A percentile compares a stretch with the other conserved stretches of the same genome.
These are phyloP conservation scores for Excalfactoria chinensis DNA, from an alignment of 2,113 vertebrate genomes.

Conservation along the genomic window DNA sequence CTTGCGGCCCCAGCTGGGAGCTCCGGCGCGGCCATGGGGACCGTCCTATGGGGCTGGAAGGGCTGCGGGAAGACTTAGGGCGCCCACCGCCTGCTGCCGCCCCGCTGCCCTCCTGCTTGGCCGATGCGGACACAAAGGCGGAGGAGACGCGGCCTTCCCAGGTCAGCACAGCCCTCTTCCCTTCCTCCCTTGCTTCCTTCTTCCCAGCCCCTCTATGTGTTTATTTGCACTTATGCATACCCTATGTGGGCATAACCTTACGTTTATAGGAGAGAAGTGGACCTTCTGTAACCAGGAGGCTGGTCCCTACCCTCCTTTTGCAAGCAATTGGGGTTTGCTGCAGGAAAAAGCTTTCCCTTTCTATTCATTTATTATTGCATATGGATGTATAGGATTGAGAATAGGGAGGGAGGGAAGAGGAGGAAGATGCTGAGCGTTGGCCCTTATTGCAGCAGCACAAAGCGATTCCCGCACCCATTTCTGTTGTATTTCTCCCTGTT, in stretches of 20 bases:
- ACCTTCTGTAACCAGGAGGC: neutral
- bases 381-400: neutral
- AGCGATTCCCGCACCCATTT: rapidly evolving
- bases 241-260: neutral
- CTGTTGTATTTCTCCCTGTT: neutral
- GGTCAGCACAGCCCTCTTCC: neutral
- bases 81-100: neutral
- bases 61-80: neutral
- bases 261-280: neutral
- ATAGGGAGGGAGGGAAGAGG: neutral
- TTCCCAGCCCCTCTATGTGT: neutral
- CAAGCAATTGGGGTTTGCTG: neutral
- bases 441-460: rapidly evolving
- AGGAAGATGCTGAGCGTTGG: neutral
- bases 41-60: neutral
- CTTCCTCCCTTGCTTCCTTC: neutral
- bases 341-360: neutral
- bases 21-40: neutral
- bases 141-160: conserved; percentile 7
- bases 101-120: neutral
- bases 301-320: rapidly evolving
- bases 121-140: conserved; percentile 18
- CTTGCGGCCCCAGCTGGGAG: neutral
- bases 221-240: neutral
- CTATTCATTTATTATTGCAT: too few species aligned